phyloP scores from a whole-genome alignment of 2,113 vertebrate species.

The Manacus vitellinus region DNA sequence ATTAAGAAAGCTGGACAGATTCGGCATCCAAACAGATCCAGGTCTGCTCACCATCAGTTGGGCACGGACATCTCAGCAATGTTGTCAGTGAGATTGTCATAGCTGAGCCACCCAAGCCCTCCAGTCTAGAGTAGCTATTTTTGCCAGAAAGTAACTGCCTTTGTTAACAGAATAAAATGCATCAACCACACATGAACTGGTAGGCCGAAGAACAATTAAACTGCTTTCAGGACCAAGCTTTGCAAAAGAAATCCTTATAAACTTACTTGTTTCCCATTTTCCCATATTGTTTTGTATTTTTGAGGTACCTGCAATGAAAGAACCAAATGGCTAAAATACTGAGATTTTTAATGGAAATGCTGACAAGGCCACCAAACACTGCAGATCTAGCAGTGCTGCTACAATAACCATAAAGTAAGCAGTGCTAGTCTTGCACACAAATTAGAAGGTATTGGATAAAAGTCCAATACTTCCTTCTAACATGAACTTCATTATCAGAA shows the following conservation, averaged over 20 bases:
- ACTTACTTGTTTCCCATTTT: neutral
- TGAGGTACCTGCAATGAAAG: neutral
- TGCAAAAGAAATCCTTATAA: neutral
- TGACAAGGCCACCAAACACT: neutral
- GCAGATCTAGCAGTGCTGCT: neutral
- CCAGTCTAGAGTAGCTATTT: neutral
- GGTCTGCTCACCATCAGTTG: neutral
- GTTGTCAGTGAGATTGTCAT: neutral
- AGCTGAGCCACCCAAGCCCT: neutral
- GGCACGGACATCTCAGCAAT: neutral
- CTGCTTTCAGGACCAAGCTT: neutral
- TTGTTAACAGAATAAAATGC: neutral
- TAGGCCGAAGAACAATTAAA: neutral
- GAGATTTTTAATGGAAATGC: neutral
- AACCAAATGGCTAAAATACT: neutral
- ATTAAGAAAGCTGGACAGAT: neutral
- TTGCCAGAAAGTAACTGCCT: neutral
- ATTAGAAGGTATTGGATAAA: neutral
- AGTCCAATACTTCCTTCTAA: neutral
- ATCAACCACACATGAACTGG: neutral
- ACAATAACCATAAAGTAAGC: neutral
- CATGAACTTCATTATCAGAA: slow-evolving; percentile 45
- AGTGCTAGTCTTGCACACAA: neutral
- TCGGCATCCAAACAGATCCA: neutral
- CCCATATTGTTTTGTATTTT: neutral